Percentiles rank a stretch among this genome's conserved stretches.
These are phyloP conservation scores for Euplagia quadripunctaria DNA, from an alignment of 2,888 invertebrate species.

Conservation along the genomic window DNA sequence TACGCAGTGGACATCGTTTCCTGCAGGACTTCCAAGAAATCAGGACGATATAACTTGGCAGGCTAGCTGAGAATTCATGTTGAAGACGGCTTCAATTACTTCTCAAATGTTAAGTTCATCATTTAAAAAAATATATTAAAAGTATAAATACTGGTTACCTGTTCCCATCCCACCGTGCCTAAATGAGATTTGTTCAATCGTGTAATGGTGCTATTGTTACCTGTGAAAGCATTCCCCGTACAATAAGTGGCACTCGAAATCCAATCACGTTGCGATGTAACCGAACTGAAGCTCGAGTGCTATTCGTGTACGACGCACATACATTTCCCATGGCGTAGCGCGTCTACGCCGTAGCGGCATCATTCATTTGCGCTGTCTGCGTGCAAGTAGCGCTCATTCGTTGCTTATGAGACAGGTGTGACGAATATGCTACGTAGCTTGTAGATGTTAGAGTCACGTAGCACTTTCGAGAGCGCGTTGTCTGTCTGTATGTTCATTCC, in stretches of 20 bases:
- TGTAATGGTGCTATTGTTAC: not conserved
- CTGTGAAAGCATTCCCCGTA: not conserved
- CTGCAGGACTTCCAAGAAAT: too few species aligned
- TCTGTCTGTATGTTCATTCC: not conserved
- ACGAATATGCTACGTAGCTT: constrained; percentile 14
- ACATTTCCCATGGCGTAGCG: constrained; percentile 10
- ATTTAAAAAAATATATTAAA: too few species aligned
- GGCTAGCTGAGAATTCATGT: too few species aligned
- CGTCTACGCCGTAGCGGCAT: constrained; percentile 22
- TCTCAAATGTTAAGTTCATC: too few species aligned
- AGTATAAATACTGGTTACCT: too few species aligned
- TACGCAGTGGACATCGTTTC: too few species aligned
- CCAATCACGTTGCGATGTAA: not conserved
- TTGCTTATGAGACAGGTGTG: constrained; percentile 1
- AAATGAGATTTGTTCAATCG: not conserved
- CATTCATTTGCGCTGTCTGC: constrained; percentile 12
- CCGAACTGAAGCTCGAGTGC: constrained; percentile 6
- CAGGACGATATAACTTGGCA: too few species aligned
- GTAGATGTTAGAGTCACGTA: constrained; percentile 15
- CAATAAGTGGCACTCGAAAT: not conserved
- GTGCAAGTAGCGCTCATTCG: constrained; percentile 10
- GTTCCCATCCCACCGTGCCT: too few species aligned
- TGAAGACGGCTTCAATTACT: too few species aligned
- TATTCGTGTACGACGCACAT: not conserved
- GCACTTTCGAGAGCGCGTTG: constrained; percentile 9